Evolutionary conservation across 2,797 vertebrate genomes (phyloP), one percentile per base, ranked within the genome.

Genomic region (Melanotaenia parkinsoni): DNA sequence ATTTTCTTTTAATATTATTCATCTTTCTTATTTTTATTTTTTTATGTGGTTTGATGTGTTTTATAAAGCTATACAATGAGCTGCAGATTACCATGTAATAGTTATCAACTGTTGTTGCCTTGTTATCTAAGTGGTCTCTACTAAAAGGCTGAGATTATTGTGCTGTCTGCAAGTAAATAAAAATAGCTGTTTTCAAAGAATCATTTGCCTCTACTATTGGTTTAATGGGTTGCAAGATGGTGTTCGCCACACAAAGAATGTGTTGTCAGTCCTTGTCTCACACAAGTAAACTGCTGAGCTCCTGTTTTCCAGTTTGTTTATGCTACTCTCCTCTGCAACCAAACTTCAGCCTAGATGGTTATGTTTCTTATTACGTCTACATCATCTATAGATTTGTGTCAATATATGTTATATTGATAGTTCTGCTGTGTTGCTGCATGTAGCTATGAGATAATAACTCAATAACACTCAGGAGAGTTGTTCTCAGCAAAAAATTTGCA

Each of bases 101-200:
- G 1, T 35, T 60, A 22, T 7, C 3, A 50, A 64, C 5, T 4
- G 67, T 56, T 61, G 26, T 76, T 22, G 56, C 53, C 3, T 45
- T 24, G 14, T 30, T 65, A 59, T 63, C 72, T 56, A 63, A 59
- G 26, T 30, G 16, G 57, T 75, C 63, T 76, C n/a, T 45, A 43
- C 50, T 47, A 53, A 30, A 28, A 58, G 26, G 47, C 35, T 20
- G n/a, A 22, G 28, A 64, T 33, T 71, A 40, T 61, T 67, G 65
- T 57, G 26, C 37, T 71, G 56, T 33, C n/a, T 38, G 50, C 30
- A 56, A 43, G 30, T 51, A 58, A 72, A 64, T 38, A 20, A 53
- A 63, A 30, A 64, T 40, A 63, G 26, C 33, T 80, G 20, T 53
- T 35, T 58, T 61, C 24, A 47, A 22, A 43, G 70, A 57, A 67